phyloP scores from a whole-genome alignment of 2,888 invertebrate species.

The Cartodere bifasciata region DNA sequence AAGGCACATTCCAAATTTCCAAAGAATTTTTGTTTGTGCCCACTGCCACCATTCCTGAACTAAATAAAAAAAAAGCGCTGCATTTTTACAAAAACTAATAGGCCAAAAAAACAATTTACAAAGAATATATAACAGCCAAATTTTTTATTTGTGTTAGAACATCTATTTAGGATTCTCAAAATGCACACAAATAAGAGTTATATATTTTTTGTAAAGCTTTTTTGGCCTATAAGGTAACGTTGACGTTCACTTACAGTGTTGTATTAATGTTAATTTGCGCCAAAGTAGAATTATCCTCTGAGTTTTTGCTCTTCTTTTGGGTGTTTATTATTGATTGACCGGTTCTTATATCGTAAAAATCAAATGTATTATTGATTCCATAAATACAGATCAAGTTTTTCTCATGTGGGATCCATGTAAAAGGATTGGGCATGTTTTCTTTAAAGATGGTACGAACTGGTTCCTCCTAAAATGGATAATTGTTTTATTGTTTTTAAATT shows the following conservation, averaged over 20 bases:
- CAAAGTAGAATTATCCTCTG: too few relatives aligned
- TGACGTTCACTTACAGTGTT: too few relatives aligned
- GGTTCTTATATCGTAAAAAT: slow-evolving; percentile 27
- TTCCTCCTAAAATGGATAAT: slow-evolving; percentile 24
- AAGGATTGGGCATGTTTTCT: slow-evolving; percentile 20
- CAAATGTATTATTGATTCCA: slow-evolving; percentile 25
- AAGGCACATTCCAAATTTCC: slow-evolving; percentile 31
- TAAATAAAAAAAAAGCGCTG: slow-evolving; percentile 20
- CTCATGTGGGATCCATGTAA: slow-evolving; percentile 29
- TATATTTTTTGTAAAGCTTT: too few relatives aligned
- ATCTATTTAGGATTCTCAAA: too few relatives aligned
- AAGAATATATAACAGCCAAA: too few relatives aligned
- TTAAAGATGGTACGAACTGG: slow-evolving; percentile 30
- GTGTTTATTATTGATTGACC: slow-evolving; percentile 22
- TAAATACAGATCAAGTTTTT: slow-evolving; percentile 30
- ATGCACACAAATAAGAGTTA: too few relatives aligned
- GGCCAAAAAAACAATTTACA: too few relatives aligned
- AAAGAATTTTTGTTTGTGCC: slow-evolving; percentile 27
- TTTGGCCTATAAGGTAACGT: too few relatives aligned
- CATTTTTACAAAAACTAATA: too few relatives aligned
- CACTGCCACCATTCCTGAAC: slow-evolving; percentile 25
- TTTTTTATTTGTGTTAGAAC: too few relatives aligned
- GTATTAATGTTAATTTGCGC: too few relatives aligned
- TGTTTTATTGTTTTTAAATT: neutral
- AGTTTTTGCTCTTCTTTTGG: slow-evolving; percentile 15